Conservation (phyloP, 2,797 vertebrate genomes). For the Merluccius polli region DNA sequence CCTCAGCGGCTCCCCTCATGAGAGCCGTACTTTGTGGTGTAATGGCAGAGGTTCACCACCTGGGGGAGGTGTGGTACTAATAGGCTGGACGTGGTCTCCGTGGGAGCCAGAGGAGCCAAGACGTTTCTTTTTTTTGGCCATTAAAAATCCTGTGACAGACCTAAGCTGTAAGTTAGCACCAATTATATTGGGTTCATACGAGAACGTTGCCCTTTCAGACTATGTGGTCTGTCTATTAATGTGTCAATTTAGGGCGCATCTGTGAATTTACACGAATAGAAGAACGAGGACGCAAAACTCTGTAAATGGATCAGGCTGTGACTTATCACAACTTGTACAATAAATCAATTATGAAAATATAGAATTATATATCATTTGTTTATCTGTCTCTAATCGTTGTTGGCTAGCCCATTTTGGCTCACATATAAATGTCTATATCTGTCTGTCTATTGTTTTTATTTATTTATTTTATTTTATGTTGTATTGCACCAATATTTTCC, state of each 20-base stretch:
- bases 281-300: too few species aligned
- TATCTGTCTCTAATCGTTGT: not conserved
- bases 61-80: constrained; percentile 51
- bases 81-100: not conserved
- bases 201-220: constrained; percentile 17
- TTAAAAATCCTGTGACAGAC: constrained; percentile 52
- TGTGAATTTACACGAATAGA: not conserved
- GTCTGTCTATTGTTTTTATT: constrained; percentile 43
- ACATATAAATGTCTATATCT: constrained; percentile 35
- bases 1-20: not conserved
- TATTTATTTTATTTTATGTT: constrained; percentile 13
- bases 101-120: not conserved
- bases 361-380: not conserved
- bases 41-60: constrained; percentile 27
- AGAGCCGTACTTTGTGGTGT: constrained; percentile 1
- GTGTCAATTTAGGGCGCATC: not conserved
- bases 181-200: constrained; percentile 56
- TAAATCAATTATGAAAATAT: not conserved
- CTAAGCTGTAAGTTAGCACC: constrained; percentile 48
- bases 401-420: not conserved
- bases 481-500: not conserved
- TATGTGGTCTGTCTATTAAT: not conserved
- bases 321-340: not conserved
- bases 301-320: constrained; percentile 20
- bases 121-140: constrained; percentile 17